Evolutionary conservation across 23 tunicate genomes (phyloP), one percentile per base, ranked within the genome.

Genomic region (Ciona savignyi): DNA sequence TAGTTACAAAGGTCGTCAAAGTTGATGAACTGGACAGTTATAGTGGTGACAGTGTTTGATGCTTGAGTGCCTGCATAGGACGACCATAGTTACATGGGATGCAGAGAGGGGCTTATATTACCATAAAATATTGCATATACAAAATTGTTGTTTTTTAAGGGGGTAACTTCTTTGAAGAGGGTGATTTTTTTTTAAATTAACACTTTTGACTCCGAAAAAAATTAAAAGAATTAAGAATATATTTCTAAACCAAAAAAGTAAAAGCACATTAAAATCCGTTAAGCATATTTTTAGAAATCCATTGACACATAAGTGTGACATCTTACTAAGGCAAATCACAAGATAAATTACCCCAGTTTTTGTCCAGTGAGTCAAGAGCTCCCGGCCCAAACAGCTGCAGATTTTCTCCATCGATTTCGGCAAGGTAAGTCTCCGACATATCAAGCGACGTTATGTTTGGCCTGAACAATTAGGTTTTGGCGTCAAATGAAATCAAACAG

Each of bases 371-470:
- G 25, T 88, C 96, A 1, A 82, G 80, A 26, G 96, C 84, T 0
- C 88, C 88, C 0, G 84, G 96, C 30, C 96, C 96, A 68, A 88
- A 88, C 80, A 88, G 72, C 25, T 82, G 88, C 15, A 88, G 48
- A 62, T 71, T 56, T 20, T 82, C 88, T 11, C 84, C 88, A 25
- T 82, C 82, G 30, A 88, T 88, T 56, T 88, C 96, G 32, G 96
- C 96, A 35, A 88, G 42, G 33, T 82, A 88, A 0, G 96, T 77
- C 25, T 88, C 88, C 20, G 96, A 88, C 32, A 88, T 82, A 35
- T 88, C 96, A 19, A 88, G 77, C 27, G 96, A 88, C 0, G 88
- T 88, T 0, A 78, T 27, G 30, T 66, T 68, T 24, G 73, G 81
- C 66, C 20, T 27, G 25, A n/a, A n/a, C n/a, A n/a, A n/a, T 56